Conservation (phyloP, 2,888 invertebrate species). For the Eudemis profundana region DNA sequence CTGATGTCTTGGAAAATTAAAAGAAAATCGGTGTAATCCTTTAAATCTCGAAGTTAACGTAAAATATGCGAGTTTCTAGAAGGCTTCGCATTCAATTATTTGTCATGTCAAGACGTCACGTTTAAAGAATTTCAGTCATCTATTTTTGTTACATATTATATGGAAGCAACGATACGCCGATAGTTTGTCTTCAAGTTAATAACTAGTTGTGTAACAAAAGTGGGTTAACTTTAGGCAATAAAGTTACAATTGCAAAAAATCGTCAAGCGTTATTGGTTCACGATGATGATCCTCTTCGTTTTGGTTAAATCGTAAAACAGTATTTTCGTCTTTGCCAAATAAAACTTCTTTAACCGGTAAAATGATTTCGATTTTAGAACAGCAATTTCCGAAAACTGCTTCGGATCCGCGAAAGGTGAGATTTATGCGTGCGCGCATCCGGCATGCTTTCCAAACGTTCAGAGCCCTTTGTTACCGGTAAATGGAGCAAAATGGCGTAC, state of each 20-base stretch:
- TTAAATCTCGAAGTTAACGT: slow-evolving; percentile 23
- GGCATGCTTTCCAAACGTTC: slow-evolving; percentile 66
- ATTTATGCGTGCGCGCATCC: slow-evolving; percentile 69
- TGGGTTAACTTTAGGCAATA: too few relatives aligned
- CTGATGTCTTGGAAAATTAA: slow-evolving; percentile 28
- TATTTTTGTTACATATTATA: too few relatives aligned
- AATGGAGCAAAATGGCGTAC: slow-evolving; percentile 31
- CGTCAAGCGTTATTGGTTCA: too few relatives aligned
- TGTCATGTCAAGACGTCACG: slow-evolving; percentile 11
- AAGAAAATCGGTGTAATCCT: slow-evolving; percentile 29
- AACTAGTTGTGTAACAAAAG: too few relatives aligned
- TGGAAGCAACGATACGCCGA: too few relatives aligned
- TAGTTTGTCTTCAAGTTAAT: too few relatives aligned
- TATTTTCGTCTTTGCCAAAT: too few relatives aligned
- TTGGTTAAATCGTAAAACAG: too few relatives aligned
- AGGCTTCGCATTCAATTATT: slow-evolving; percentile 23
- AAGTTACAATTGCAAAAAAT: too few relatives aligned
- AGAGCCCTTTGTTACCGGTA: slow-evolving; percentile 34
- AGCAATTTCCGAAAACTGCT: slow-evolving; percentile 53
- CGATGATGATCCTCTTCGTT: neutral
- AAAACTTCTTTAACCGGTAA: neutral
- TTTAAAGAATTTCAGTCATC: slow-evolving; percentile 19
- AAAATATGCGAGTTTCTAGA: slow-evolving; percentile 22
- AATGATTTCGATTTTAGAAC: neutral
- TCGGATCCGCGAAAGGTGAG: slow-evolving; percentile 56